Conservation (phyloP, 2,888 invertebrate species). For the Metopia argyrocephala region DNA sequence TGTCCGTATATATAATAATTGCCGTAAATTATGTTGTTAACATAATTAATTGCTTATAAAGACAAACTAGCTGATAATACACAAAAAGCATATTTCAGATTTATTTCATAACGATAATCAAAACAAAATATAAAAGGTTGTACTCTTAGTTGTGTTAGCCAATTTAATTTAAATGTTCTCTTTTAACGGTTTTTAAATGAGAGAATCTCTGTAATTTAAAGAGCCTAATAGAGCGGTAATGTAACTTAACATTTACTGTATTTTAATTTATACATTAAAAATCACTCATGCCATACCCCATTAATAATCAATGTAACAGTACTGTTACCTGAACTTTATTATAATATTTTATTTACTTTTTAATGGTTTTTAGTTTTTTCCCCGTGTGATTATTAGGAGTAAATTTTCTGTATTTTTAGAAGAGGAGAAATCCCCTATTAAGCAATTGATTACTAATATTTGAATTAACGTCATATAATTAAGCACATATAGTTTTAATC, state of each 20-base stretch:
- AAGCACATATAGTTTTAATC: background rate
- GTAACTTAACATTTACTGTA: background rate
- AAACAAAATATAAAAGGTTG: background rate
- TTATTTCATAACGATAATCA: slow-evolving; percentile 23
- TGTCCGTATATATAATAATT: slow-evolving; percentile 9
- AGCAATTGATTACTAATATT: background rate
- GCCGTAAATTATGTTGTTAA: slow-evolving; percentile 42
- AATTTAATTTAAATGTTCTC: background rate
- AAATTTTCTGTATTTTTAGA: background rate
- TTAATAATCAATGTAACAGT: no score
- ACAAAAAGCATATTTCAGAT: slow-evolving; percentile 3
- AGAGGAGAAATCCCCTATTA: background rate
- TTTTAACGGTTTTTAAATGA: slow-evolving; percentile 1
- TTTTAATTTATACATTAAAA: no score
- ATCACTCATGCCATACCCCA: no score
- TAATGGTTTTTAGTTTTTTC: background rate
- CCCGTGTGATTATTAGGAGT: background rate
- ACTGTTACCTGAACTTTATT: no score
- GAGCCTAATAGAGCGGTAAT: background rate
- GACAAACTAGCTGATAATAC: slow-evolving; percentile 4
- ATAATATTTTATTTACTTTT: background rate
- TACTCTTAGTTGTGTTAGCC: background rate
- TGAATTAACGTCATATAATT: no score
- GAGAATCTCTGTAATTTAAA: background rate
- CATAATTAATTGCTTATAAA: slow-evolving; percentile 6